A percentile compares a stretch with the other conserved stretches of the same genome.
Conservation (phyloP, 2,113 vertebrate species). For the Charina bottae region DNA sequence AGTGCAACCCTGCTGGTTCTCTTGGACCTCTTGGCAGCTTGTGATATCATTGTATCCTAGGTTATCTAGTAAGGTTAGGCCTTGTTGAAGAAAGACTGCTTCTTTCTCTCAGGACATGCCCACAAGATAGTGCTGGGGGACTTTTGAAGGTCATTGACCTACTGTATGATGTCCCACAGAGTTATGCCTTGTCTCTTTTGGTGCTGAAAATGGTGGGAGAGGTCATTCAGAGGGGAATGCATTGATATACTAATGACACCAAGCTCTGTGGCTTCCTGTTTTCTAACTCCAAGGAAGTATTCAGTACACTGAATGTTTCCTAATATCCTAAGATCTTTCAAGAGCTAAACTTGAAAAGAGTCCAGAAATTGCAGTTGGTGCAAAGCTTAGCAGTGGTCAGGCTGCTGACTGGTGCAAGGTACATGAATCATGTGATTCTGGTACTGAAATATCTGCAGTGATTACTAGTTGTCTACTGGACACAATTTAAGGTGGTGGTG, state of each 20-base stretch:
- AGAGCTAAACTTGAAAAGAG: not conserved
- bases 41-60: not conserved
- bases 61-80: not conserved
- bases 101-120: not conserved
- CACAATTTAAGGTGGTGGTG: not conserved
- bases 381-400: not conserved
- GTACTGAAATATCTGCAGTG: not conserved
- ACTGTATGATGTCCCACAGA: not conserved
- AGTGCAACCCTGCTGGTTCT: not conserved
- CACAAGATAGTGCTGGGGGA: not conserved
- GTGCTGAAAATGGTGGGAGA: not conserved
- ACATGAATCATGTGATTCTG: not conserved
- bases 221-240: not conserved
- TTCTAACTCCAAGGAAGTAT: not conserved
- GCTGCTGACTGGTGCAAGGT: not conserved
- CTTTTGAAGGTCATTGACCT: not conserved
- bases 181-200: not conserved
- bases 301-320: too few relatives aligned
- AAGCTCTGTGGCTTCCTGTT: not conserved
- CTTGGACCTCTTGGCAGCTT: not conserved
- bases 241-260: not conserved
- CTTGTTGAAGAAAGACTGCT: too few relatives aligned
- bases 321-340: not conserved
- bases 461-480: not conserved
- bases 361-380: not conserved